phyloP scores from a whole-genome alignment of 2,888 invertebrate genomes.

The Archips xylosteana region DNA sequence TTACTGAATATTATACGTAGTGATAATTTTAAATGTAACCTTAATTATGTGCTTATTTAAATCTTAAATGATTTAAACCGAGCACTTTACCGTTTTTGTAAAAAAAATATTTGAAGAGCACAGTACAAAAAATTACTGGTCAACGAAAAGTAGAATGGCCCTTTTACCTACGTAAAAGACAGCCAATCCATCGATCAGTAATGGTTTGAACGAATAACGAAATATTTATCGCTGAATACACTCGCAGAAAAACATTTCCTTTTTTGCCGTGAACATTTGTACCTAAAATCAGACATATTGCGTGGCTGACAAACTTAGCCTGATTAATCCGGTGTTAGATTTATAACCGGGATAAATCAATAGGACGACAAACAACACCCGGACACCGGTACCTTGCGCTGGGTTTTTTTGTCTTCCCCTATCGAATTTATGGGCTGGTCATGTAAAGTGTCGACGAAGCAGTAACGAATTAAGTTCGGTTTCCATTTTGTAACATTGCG shows the following conservation, averaged over 20 bases:
- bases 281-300: constrained; percentile 60
- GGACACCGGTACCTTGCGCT: constrained; percentile 47
- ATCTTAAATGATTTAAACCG: no score
- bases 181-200: neutral
- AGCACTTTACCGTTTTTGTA: no score
- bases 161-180: no score
- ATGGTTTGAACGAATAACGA: neutral
- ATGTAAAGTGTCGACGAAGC: constrained; percentile 45
- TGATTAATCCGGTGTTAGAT: constrained; percentile 80
- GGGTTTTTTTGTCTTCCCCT: constrained; percentile 63
- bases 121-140: no score
- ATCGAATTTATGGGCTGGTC: constrained; percentile 54
- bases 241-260: neutral
- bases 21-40: no score
- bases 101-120: no score
- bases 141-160: no score
- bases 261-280: constrained; percentile 24
- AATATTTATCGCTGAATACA: neutral
- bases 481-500: neutral
- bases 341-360: constrained; percentile 81
- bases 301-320: constrained; percentile 68
- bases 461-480: constrained; percentile 22
- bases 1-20: no score
- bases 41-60: no score
- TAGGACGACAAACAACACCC: constrained; percentile 69